phyloP scores from a whole-genome alignment of 2,888 invertebrate species.

The Trichacis sp. region DNA sequence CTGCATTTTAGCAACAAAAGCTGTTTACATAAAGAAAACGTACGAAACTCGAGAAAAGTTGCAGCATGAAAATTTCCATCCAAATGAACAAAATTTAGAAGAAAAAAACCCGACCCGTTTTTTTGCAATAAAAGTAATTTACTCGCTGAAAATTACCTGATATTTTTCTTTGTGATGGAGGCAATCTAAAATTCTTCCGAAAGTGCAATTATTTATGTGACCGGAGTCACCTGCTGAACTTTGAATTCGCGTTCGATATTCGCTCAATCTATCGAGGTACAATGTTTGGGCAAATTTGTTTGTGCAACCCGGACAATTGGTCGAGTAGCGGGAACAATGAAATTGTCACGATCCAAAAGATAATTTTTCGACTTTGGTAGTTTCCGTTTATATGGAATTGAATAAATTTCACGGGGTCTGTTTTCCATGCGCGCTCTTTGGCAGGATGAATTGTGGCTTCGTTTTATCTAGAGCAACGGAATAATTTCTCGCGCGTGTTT shows the following conservation, averaged over 20 bases:
- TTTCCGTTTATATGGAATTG: not conserved
- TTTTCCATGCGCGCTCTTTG: not conserved
- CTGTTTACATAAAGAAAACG: too few species aligned
- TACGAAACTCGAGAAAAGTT: too few species aligned
- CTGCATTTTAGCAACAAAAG: too few species aligned
- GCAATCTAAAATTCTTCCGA: too few species aligned
- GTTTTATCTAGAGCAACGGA: not conserved
- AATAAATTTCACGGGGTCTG: not conserved
- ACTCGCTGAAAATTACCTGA: too few species aligned
- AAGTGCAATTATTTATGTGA: too few species aligned
- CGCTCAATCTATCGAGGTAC: not conserved
- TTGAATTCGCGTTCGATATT: not conserved
- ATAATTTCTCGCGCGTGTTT: not conserved
- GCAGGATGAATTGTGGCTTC: not conserved
- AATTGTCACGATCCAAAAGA: not conserved
- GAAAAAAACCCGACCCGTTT: too few species aligned
- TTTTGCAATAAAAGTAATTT: too few species aligned
- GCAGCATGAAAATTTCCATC: too few species aligned
- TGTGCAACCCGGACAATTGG: not conserved
- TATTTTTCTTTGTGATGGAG: too few species aligned
- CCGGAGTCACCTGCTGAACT: too few species aligned
- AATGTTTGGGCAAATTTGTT: not conserved
- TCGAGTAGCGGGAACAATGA: not conserved
- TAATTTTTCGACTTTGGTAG: not conserved
- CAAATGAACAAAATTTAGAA: too few species aligned